Evolutionary conservation across 2,888 invertebrate species (phyloP), one percentile per base, ranked within the genome.

Genomic region (Ellobium chinense): DNA sequence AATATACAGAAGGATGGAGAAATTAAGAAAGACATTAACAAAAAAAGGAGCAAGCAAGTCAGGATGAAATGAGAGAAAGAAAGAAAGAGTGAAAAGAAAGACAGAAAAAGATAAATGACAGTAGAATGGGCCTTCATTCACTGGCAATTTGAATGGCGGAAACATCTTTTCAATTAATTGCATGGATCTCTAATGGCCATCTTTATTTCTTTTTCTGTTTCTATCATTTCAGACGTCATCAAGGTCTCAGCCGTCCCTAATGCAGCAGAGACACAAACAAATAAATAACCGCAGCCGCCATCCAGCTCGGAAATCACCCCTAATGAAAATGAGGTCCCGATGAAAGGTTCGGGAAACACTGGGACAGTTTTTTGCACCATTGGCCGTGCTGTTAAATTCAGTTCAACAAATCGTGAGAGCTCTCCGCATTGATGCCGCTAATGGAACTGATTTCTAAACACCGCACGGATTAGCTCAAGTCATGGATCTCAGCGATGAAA

Each of bases 301-400:
- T 70, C 21, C 27, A 36, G 34, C 27, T 2, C 27, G 7, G 27
- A 37, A 56, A 56, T 36, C 58, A 60, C 14, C 24, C n/a, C 36
- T 72, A 58, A 58, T 72, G 72, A 60, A 58, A 72, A 72, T 37
- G 36, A 36, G 24, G n/a, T 27, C 24, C 27, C 31, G 29, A 46
- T 56, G 58, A 72, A 70, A 70, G 24, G 1, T 58, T 18, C 56
- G 34, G 72, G 58, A 72, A 60, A 27, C 60, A 65, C 34, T 12
- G 58, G n/a, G 72, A 72, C 58, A 72, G 72, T 27, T 72, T n/a
- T n/a, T 24, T 24, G 58, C 24, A 12, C 14, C 72, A 72, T 36
- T 72, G 72, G 58, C 36, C 72, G 72, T 72, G 72, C 72, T 31
- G 58, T 36, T 36, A 72, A 72, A 72, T 72, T n/a, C 72, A 37